Evolutionary conservation across 2,113 vertebrate genomes (phyloP), one percentile per base, ranked within the genome.

Genomic region (Solea solea): DNA sequence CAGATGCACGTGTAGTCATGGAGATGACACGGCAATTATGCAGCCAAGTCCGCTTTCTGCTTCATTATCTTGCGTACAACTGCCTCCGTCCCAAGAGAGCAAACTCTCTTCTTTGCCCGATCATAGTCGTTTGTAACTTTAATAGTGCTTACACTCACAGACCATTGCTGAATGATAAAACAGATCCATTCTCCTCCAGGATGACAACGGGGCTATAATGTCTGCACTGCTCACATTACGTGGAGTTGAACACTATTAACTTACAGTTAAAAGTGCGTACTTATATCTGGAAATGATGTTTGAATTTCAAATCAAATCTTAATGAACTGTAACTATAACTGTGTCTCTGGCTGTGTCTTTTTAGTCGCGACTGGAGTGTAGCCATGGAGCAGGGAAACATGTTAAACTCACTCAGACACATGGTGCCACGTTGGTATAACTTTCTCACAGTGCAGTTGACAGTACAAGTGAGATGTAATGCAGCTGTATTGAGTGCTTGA

Each of bases 381-480:
- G 65, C 50, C 70, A 62, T 40, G 41, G 68, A 68, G 49, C 49
- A 7, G 41, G 27, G 28, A 54, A 72, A 58, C 67, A 61, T 57
- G 53, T 57, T 72, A 74, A 21, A 82, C 80, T 63, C 67, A 53
- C 51, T 70, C 69, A 64, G 61, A 70, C 78, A 65, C 66, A 81
- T n/a, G 45, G 21, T 28, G 27, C 42, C 72, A 68, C 58, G 49
- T 0, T 34, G 34, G n/a, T 44, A 11, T 53, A 52, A 21, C 40
- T 49, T 74, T 66, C 44, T 53, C 64, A 60, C 8, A 52, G 5
- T 13, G 63, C 8, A 7, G 8, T 3, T 49, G 12, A 74, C 72
- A 69, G 50, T 58, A 2, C 45, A 28, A 11, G 46, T 0, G 49
- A 52, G 56, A 52, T 11, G 41, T 28, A 14, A 21, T 46, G 41